Conservation (phyloP, 1,140 invertebrate genomes). For the Solenopsis invicta region DNA sequence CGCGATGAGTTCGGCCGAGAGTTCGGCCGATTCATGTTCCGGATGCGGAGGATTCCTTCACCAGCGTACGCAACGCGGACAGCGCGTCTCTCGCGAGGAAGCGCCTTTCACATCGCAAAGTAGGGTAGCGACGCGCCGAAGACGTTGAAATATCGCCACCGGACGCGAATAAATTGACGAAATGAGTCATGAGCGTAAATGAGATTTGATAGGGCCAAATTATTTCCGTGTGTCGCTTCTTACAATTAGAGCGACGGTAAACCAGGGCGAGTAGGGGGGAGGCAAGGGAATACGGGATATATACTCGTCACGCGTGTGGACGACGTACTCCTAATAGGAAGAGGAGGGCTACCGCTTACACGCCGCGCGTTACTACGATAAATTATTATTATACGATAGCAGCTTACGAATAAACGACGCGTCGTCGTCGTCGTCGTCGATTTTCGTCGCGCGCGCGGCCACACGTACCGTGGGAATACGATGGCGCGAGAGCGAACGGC, state of each 20-base stretch:
- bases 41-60: neutral
- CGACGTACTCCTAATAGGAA: constrained; percentile 11
- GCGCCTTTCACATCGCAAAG: constrained; percentile 68
- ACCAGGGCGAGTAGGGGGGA: neutral
- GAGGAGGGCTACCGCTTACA: neutral
- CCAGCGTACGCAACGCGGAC: neutral
- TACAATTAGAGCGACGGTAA: constrained; percentile 64
- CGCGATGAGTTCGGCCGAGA: neutral
- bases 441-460: constrained; percentile 61
- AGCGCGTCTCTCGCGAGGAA: neutral
- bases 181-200: constrained; percentile 82
- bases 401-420: neutral
- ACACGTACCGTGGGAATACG: constrained; percentile 78
- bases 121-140: constrained; percentile 57
- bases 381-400: neutral
- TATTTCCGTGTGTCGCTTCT: constrained; percentile 77
- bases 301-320: too few relatives aligned
- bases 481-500: constrained; percentile 56
- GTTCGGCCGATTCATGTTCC: neutral
- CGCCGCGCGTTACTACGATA: neutral
- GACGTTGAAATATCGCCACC: constrained; percentile 73
- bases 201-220: constrained; percentile 82
- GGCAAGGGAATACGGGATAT: neutral
- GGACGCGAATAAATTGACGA: constrained; percentile 80
- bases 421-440: neutral